These are phyloP conservation scores for Aphelinus certus DNA, from an alignment of 1,140 invertebrate genomes.

Conservation along the genomic window DNA sequence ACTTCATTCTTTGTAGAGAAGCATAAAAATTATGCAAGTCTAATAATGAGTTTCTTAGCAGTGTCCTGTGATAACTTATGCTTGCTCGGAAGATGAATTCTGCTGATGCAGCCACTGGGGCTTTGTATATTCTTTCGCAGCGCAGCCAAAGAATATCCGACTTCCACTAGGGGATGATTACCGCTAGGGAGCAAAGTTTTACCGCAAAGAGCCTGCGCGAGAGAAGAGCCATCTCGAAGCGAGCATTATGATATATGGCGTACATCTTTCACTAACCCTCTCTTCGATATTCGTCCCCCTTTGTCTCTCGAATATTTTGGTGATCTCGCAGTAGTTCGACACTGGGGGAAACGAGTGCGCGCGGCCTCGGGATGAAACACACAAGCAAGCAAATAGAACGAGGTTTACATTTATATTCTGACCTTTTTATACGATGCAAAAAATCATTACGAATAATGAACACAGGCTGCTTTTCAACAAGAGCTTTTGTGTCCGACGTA, in stretches of 20 bases:
- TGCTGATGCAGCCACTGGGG: too few relatives aligned
- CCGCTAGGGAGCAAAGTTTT: too few relatives aligned
- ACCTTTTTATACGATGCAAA: not conserved
- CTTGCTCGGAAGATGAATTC: too few relatives aligned
- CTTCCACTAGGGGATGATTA: too few relatives aligned
- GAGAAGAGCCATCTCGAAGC: not conserved
- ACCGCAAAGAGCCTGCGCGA: too few relatives aligned
- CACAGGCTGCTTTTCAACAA: not conserved
- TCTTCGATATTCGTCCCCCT: conserved; percentile 3
- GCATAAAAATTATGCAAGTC: too few relatives aligned
- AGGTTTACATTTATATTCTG: not conserved
- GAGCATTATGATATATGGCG: not conserved
- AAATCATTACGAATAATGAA: not conserved
- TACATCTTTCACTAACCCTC: conserved; percentile 7
- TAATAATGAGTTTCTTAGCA: too few relatives aligned
- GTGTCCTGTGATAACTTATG: too few relatives aligned
- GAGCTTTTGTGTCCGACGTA: conserved; percentile 1
- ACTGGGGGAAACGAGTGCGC: not conserved
- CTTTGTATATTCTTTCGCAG: too few relatives aligned
- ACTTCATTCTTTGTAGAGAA: too few relatives aligned
- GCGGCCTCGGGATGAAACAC: not conserved
- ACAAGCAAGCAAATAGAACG: not conserved
- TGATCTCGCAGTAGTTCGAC: not conserved
- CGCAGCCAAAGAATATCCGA: too few relatives aligned
- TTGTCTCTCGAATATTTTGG: not conserved